phyloP scores from a whole-genome alignment of 2,888 invertebrate genomes.

The Lasioglossum malachurum region DNA sequence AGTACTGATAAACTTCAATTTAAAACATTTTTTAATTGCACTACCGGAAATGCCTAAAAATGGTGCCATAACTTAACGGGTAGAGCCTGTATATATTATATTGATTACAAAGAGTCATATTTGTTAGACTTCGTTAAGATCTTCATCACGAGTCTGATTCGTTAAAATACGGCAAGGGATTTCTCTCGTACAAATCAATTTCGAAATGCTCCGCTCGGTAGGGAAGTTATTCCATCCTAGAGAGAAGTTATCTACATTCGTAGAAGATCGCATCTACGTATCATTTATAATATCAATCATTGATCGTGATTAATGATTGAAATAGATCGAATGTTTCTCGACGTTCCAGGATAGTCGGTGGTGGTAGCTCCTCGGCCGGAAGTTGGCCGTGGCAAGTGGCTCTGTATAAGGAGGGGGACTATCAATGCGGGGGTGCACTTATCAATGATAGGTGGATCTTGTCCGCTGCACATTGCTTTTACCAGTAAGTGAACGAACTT shows the following conservation, averaged over 20 bases:
- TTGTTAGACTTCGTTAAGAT: no score
- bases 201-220: background rate
- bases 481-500: slow-evolving; percentile 87
- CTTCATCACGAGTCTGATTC: no score
- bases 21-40: no score
- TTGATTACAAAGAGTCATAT: no score
- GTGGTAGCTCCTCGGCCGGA: slow-evolving; percentile 91
- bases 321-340: slow-evolving; percentile 76
- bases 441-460: slow-evolving; percentile 90
- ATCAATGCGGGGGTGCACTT: slow-evolving; percentile 93
- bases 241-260: background rate
- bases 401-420: slow-evolving; percentile 93
- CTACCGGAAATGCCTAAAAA: no score
- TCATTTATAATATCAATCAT: background rate
- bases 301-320: slow-evolving; percentile 36
- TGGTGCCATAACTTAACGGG: no score
- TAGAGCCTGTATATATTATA: no score
- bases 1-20: no score
- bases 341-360: slow-evolving; percentile 91
- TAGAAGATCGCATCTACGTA: background rate
- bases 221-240: background rate
- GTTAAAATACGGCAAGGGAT: no score
- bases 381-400: slow-evolving; percentile 96
- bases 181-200: background rate
- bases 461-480: slow-evolving; percentile 93